A percentile compares a stretch with the other conserved stretches of the same genome.
These are phyloP conservation scores for Eupelmus urozonus DNA, from an alignment of 2,888 invertebrate genomes.

Conservation along the genomic window DNA sequence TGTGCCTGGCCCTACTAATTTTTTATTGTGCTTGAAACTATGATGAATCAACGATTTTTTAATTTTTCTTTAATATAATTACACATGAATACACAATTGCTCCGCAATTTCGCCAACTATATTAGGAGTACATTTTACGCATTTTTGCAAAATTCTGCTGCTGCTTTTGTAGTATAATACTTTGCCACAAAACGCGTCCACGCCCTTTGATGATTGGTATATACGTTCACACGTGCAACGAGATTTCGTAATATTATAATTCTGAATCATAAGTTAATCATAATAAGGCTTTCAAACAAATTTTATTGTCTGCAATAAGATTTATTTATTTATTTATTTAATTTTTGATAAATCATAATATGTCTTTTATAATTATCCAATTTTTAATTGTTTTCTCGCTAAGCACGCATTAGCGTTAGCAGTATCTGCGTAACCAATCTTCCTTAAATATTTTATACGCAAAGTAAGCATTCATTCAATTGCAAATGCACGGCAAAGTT, in stretches of 20 bases:
- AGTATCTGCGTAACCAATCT: too few relatives aligned
- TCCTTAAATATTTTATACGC: neutral
- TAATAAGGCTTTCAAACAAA: slow-evolving; percentile 21
- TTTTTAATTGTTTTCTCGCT: slow-evolving; percentile 3
- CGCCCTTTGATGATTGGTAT: slow-evolving; percentile 7
- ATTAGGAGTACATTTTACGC: slow-evolving; percentile 12
- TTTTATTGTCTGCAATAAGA: slow-evolving; percentile 49
- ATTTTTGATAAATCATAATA: neutral
- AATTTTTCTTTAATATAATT: slow-evolving; percentile 26
- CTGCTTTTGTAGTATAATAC: too few relatives aligned
- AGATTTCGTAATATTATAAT: neutral
- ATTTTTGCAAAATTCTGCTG: slow-evolving; percentile 17
- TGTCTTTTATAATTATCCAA: neutral
- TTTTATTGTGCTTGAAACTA: slow-evolving; percentile 75
- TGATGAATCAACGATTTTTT: slow-evolving; percentile 64
- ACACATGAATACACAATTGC: slow-evolving; percentile 45
- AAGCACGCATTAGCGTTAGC: slow-evolving; percentile 32
- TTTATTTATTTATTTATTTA: neutral
- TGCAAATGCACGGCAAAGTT: slow-evolving; percentile 22
- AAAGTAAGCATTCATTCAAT: slow-evolving; percentile 20
- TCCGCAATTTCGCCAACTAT: slow-evolving; percentile 33
- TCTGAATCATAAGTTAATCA: neutral
- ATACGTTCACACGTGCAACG: slow-evolving; percentile 35
- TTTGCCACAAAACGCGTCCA: too few relatives aligned
- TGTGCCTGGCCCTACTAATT: slow-evolving; percentile 77